Percentiles rank a stretch among this genome's conserved stretches.
Conservation (phyloP, 2,888 invertebrate genomes). For the Acanthoscelides obtectus region DNA sequence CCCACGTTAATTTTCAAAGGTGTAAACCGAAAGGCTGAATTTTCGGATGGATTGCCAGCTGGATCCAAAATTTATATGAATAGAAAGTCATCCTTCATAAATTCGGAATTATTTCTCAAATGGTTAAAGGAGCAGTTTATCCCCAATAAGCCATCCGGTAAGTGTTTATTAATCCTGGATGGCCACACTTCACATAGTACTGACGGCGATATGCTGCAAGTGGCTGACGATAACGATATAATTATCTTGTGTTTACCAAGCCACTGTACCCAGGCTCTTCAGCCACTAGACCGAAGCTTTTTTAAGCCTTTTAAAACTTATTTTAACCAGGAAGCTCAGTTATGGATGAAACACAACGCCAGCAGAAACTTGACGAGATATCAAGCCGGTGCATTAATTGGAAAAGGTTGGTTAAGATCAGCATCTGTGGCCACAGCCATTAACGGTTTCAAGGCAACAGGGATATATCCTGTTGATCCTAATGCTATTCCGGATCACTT, state of each 20-base stretch:
- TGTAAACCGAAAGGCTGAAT: too few species aligned
- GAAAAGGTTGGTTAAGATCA: constrained; percentile 9
- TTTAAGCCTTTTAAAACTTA: too few species aligned
- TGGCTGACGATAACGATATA: too few species aligned
- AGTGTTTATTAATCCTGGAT: constrained; percentile 31
- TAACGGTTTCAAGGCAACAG: too few species aligned
- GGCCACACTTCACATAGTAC: constrained; percentile 31
- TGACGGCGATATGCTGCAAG: too few species aligned
- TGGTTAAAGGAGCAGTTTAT: constrained; percentile 24
- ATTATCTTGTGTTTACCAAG: too few species aligned
- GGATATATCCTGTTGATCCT: constrained; percentile 10
- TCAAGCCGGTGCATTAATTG: constrained; percentile 9
- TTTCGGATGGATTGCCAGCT: constrained; percentile 19
- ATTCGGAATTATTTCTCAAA: constrained; percentile 18
- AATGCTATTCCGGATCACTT: constrained; percentile 6
- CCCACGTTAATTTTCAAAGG: too few species aligned
- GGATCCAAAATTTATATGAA: constrained; percentile 22
- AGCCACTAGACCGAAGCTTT: constrained; percentile 30
- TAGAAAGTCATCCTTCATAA: constrained; percentile 24
- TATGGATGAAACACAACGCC: neutral
- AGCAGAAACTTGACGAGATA: constrained; percentile 8
- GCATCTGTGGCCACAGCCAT: constrained; percentile 7
- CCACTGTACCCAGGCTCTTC: constrained; percentile 30
- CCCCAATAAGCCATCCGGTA: constrained; percentile 31
- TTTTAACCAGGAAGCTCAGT: too few species aligned